phyloP scores from a whole-genome alignment of 2,888 invertebrate species.

The Zaprionus lineosus region DNA sequence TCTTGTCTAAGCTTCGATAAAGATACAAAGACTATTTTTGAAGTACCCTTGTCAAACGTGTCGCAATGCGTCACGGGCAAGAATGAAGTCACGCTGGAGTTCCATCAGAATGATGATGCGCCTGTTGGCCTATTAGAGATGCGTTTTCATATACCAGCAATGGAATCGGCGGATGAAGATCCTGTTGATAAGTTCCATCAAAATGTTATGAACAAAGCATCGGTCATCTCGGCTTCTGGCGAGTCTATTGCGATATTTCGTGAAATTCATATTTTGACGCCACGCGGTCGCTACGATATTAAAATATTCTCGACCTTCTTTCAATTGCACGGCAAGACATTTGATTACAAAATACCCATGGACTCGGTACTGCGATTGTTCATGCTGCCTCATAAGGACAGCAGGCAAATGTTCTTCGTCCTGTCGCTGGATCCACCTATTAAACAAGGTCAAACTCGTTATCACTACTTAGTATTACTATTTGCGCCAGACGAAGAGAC shows the following conservation, averaged over 20 bases:
- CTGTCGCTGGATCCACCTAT: constrained; percentile 99
- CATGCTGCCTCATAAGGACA: constrained; percentile 97
- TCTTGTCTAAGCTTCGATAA: constrained; percentile 93
- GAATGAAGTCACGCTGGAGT: constrained; percentile 98
- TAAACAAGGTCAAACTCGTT: constrained; percentile 99
- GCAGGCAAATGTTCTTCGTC: constrained; percentile 99
- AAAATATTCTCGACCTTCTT: constrained; percentile 95
- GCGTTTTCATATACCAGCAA: constrained; percentile 98
- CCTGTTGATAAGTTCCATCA: constrained; percentile 98
- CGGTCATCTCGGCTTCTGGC: constrained; percentile 98
- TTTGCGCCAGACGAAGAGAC: constrained; percentile 98
- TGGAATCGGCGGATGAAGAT: constrained; percentile 93
- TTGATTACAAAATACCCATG: constrained; percentile 99
- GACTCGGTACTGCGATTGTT: constrained; percentile 97
- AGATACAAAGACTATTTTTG: constrained; percentile 93
- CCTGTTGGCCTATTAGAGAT: constrained; percentile 98
- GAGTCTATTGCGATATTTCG: constrained; percentile 98
- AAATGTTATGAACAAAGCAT: constrained; percentile 98
- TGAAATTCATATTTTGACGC: constrained; percentile 98
- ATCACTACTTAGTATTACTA: constrained; percentile 96
- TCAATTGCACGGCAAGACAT: constrained; percentile 98
- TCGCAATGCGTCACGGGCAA: constrained; percentile 98
- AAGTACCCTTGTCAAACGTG: constrained; percentile 97
- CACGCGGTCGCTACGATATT: constrained; percentile 95
- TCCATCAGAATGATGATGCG: constrained; percentile 99